Evolutionary conservation across 1,140 invertebrate species (phyloP), one percentile per base, ranked within the genome.

Genomic region (Manduca sexta): DNA sequence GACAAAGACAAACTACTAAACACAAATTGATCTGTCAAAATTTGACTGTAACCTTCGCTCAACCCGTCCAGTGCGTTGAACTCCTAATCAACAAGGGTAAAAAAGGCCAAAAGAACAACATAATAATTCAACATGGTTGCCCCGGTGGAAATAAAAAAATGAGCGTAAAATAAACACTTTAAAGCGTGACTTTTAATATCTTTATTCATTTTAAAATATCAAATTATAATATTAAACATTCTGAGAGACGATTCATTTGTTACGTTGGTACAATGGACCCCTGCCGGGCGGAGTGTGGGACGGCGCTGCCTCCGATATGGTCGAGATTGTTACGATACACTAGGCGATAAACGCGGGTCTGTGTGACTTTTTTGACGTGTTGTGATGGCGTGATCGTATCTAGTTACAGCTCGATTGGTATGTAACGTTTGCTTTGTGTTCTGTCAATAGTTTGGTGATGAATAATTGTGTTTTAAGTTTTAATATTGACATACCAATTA

Each of bases 221-320:
- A 80, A 80, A 80, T 80, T 80, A 80, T 80, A 80, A 75, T 80
- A 80, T 80, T 80, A 75, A 80, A 59, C 66, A 69, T 71, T 64
- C 60, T 69, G 63, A 60, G 61, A 54, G 43, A 43, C 45, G 68
- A 49, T 67, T 72, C 76, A 80, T 80, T 80, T 77, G 74, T 77
- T 65, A 69, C 58, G 41, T 31, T 30, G 29, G 54, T 56, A 80
- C 70, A 77, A 80, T 66, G 74, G 72, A 40, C 59, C 64, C 76
- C 74, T 53, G 76, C 21, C 49, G 74, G 1, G 57, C 49, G 62
- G 56, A 46, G 31, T 15, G 15, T 16, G 31, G 18, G 41, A 3
- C 30, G 30, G 31, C 8, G 43, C 11, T 13, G 18, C 30, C 13
- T 10, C 18, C 18, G 37, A 14, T 15, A 39, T 17, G 15, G 15